Percentiles rank a stretch among this genome's conserved stretches.
Conservation (phyloP, 2,888 invertebrate species). For the Caenorhabditis doughertyi region DNA sequence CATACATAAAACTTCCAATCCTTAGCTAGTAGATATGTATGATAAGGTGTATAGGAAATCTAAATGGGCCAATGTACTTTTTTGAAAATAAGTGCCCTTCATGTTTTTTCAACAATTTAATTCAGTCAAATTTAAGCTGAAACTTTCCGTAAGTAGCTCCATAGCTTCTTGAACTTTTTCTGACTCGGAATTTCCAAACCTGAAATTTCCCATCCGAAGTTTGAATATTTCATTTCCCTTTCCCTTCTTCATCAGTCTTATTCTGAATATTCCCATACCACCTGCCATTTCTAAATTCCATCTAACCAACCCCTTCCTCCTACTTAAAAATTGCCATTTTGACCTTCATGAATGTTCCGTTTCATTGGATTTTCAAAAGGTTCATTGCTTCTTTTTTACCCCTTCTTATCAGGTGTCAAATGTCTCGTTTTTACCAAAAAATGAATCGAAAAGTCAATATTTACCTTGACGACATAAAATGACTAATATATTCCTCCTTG, state of each 20-base stretch:
- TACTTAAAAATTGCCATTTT: constrained; percentile 25
- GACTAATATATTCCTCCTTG: constrained; percentile 58
- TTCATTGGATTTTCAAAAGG: constrained; percentile 50
- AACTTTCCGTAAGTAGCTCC: too few species aligned
- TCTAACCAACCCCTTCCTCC: neutral
- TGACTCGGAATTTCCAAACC: neutral
- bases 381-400: constrained; percentile 41
- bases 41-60: too few species aligned
- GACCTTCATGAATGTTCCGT: constrained; percentile 57
- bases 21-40: too few species aligned
- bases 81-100: too few species aligned
- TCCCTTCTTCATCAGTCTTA: neutral
- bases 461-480: constrained; percentile 57
- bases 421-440: constrained; percentile 29
- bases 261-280: constrained; percentile 19
- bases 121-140: neutral
- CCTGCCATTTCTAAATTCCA: constrained; percentile 17
- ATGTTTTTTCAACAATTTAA: neutral
- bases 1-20: too few species aligned
- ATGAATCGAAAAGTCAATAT: constrained; percentile 55
- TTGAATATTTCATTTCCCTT: neutral
- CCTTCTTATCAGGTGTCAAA: constrained; percentile 44
- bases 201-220: too few species aligned
- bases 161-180: too few species aligned
- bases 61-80: too few species aligned